Percentiles rank a stretch among this genome's conserved stretches.
Conservation (phyloP, 2,797 vertebrate species). For the Sebastes aleutianus region DNA sequence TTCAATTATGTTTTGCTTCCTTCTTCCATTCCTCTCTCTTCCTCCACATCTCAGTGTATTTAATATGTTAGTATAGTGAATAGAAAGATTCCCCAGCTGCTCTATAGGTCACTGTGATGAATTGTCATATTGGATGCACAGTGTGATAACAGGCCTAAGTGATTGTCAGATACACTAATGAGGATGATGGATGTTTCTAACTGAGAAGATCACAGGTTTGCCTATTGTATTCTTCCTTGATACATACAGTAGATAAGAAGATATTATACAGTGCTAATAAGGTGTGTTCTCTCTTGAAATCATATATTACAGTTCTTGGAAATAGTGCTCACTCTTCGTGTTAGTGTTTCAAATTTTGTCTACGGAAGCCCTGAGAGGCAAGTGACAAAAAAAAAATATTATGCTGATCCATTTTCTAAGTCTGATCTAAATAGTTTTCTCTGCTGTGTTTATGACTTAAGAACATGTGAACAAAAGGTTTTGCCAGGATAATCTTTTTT, state of each 20-base stretch:
- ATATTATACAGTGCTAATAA: neutral
- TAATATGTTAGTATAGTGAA: conserved; percentile 50
- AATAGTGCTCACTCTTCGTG: neutral
- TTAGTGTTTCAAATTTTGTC: neutral
- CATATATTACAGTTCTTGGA: too few relatives aligned
- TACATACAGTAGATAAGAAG: neutral
- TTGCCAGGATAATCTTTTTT: too few relatives aligned
- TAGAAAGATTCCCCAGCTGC: conserved; percentile 31
- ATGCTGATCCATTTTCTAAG: neutral
- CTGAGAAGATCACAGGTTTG: neutral
- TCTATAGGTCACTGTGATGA: conserved; percentile 50
- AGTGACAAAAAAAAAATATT: neutral
- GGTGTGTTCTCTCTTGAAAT: neutral
- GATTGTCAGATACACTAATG: conserved; percentile 2
- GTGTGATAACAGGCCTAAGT: neutral
- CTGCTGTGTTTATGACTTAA: too few relatives aligned
- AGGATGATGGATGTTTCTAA: neutral
- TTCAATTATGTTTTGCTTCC: conserved; percentile 70
- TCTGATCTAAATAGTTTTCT: neutral
- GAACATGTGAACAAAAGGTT: too few relatives aligned
- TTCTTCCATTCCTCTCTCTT: conserved; percentile 15
- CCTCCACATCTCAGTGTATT: conserved; percentile 39
- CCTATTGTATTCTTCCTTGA: neutral
- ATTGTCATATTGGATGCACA: conserved; percentile 12
- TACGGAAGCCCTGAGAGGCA: neutral